Evolutionary conservation across 2,113 vertebrate species (phyloP), one percentile per base, ranked within the genome.

Genomic region (Cardinalis cardinalis): DNA sequence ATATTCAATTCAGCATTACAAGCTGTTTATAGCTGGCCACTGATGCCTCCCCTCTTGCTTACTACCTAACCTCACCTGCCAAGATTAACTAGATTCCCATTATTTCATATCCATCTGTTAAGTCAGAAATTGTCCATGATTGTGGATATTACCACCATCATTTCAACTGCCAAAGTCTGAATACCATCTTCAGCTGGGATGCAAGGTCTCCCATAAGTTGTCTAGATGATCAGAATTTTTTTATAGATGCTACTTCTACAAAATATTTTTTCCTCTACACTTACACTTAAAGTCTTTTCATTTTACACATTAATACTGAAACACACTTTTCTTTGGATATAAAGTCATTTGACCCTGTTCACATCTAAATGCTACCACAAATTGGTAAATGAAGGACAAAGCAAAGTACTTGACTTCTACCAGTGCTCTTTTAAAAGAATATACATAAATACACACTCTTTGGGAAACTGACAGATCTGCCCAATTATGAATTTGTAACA

Each of bases 71-170:
- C 12, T 87, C 74, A 70, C 16, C 18, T 81, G 29, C 20, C 34
- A 81, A 63, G 32, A 74, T 73, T 53, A 74, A 73, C n/a, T 70
- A 20, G 12, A 9, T 52, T 84, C 23, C 34, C 18, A 58, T 15
- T 87, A 24, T 58, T 80, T 58, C 51, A 53, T 4, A 66, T 23
- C 7, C 15, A 36, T 46, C 31, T 87, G 12, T 58, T 41, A 58
- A 66, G 34, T 53, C 23, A 86, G 83, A 68, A 41, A 20, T 68
- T 44, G 28, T 41, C 59, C 18, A n/a, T 52, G 12, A 14, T 0
- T 53, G 44, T 43, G 36, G 20, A 85, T 0, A 3, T 19, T 26
- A 71, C 4, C 43, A 75, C 28, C 38, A 68, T 13, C 0, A 1
- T 73, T 84, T 31, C 14, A 73, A 9, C 1, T 65, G 34, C 46